Percentiles rank a stretch among this genome's conserved stretches.
phyloP scores from a whole-genome alignment of 2,113 vertebrate species.

The Anhinga anhinga region DNA sequence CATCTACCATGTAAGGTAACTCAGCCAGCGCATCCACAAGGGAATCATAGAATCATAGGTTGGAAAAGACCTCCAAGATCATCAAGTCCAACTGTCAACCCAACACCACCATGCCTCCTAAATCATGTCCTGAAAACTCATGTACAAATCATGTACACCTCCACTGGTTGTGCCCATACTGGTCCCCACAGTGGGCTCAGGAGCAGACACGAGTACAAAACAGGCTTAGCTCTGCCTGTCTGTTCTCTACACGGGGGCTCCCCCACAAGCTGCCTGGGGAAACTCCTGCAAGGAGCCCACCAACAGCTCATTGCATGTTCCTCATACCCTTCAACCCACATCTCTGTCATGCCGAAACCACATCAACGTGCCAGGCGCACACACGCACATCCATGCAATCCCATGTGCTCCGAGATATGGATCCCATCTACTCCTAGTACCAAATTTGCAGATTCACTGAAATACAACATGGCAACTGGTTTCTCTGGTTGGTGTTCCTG shows the following conservation, averaged over 20 bases:
- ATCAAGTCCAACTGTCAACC: no score
- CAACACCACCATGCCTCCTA: no score
- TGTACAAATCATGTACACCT: not conserved
- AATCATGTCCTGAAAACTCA: no score
- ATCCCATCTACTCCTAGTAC: not conserved
- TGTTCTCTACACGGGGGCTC: not conserved
- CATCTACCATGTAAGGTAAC: not conserved
- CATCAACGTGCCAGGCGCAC: not conserved
- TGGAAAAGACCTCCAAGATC: no score
- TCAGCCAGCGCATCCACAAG: not conserved
- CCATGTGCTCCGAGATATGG: not conserved
- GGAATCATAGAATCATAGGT: no score
- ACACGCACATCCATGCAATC: not conserved
- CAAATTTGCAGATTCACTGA: not conserved
- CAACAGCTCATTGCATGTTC: fast-evolving
- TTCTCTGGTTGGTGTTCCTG: not conserved
- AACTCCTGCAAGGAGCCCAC: not conserved
- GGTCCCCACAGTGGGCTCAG: not conserved
- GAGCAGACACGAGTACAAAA: not conserved
- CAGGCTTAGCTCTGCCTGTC: not conserved
- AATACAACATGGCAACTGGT: not conserved
- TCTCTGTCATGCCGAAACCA: not conserved
- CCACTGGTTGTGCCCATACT: not conserved
- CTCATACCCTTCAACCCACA: not conserved
- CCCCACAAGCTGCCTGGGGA: not conserved